Evolutionary conservation across 92 coral and sea anemone species (phyloP), one percentile per base, ranked within the genome.

Genomic region (Phymanthus crucifer): DNA sequence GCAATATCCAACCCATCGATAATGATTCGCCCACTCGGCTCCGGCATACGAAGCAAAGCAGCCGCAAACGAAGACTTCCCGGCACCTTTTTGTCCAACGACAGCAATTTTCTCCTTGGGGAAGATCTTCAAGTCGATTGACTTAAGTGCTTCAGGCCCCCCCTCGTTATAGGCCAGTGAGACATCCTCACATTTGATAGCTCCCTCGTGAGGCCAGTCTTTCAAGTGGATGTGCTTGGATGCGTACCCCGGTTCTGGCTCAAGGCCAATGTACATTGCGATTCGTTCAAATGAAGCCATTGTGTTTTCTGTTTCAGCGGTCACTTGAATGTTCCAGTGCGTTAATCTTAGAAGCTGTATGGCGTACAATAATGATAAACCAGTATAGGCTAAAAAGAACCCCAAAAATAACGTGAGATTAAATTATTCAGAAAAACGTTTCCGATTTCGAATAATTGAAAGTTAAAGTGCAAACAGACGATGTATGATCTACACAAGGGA

Each of bases 171-270:
- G 26, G 66, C 24, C 36, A 76, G 80, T 3, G 69, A 76, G 16
- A 82, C 70, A 65, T 74, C 77, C 37, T 73, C 74, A 35, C 80
- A 82, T 27, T 65, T 64, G 2, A 82, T 56, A 29, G 33, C 61
- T 19, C 86, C 80, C 56, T 58, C 80, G 57, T 32, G 35, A 19
- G 86, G 86, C 86, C 86, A 82, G 33, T 40, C 70, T 65, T 61
- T 29, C 29, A 71, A 73, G 77, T 71, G 80, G 45, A 23, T 43
- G 74, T 74, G 77, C 48, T 74, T 33, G 19, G 46, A 9, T 16
- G 57, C 72, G 35, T 82, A 82, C 18, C 86, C 86, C 14, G 73
- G 86, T 40, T 82, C 86, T 33, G 86, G 74, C 18, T 73, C 80
- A 2, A 82, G 27, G 31, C 69, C 34, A 0, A 24, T 35, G 71